Conservation (phyloP, 2,113 vertebrate species). For the Hippocampus abdominalis region DNA sequence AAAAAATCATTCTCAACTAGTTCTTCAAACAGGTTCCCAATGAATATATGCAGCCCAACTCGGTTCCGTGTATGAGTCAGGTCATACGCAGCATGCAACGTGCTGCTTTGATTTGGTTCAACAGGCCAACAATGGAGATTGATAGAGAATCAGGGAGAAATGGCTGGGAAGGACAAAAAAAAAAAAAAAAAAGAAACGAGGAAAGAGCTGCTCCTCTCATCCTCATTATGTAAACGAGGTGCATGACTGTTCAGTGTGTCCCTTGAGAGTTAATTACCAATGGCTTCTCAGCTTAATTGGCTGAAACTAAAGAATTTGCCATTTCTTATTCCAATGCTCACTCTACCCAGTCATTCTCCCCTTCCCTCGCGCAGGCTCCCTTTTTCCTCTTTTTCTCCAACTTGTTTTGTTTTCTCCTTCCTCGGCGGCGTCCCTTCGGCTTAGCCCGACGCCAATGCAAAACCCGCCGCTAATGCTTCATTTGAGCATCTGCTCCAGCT, state of each 20-base stretch:
- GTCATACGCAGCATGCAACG: slow-evolving; percentile 23
- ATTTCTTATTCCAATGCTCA: slow-evolving; percentile 66
- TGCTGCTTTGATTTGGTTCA: slow-evolving; percentile 46
- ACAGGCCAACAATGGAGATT: slow-evolving; percentile 55
- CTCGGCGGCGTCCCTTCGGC: slow-evolving; percentile 39
- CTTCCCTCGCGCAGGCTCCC: slow-evolving; percentile 33
- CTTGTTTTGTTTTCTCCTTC: slow-evolving; percentile 47
- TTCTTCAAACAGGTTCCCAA: neutral
- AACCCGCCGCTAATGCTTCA: slow-evolving; percentile 60
- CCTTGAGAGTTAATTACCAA: slow-evolving; percentile 77
- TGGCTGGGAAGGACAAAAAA: slow-evolving; percentile 22
- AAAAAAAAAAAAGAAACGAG: slow-evolving; percentile 32
- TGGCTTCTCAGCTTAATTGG: slow-evolving; percentile 78
- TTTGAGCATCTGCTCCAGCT: slow-evolving; percentile 77
- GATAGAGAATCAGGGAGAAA: slow-evolving; percentile 35
- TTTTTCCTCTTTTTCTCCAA: slow-evolving; percentile 44
- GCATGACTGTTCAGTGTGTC: slow-evolving; percentile 75
- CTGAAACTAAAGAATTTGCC: slow-evolving; percentile 77
- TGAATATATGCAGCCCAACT: neutral
- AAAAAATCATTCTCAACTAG: neutral
- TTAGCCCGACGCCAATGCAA: slow-evolving; percentile 51
- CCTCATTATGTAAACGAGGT: slow-evolving; percentile 77
- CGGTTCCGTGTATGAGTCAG: slow-evolving; percentile 23
- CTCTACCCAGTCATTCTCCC: slow-evolving; percentile 36
- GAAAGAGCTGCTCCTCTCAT: slow-evolving; percentile 60